Evolutionary conservation across 2,113 vertebrate genomes (phyloP), one percentile per base, ranked within the genome.

Genomic region (Pelecanoides urinatrix): DNA sequence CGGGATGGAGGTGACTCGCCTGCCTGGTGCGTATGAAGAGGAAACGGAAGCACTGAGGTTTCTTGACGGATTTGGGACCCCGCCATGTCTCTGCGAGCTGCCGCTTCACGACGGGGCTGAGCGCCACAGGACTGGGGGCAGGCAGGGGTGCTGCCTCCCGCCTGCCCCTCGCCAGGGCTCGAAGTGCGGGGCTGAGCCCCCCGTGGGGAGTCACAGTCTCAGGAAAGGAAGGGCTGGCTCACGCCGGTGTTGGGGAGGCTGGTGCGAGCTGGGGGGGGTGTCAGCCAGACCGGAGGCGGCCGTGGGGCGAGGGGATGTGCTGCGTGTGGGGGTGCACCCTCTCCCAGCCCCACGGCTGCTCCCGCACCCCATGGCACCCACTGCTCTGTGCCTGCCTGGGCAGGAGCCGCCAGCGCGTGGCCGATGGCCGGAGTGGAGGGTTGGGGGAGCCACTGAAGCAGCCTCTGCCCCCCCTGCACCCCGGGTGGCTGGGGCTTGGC

Each of bases 21-120:
- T 66, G 88, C 97, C 94, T 94, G 83, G 88, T 90, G 97, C 97
- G 79, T 92, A 94, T 92, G 96, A 93, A 96, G 95, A 97, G 96
- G 97, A 97, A 95, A 95, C 88, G 61, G 98, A 98, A 97, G 96
- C 97, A 96, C 38, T 95, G 92, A 94, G 50, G 95, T 96, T 93
- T 95, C 89, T 88, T 11, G 14, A 93, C 62, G 86, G 85, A 96
- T 96, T 63, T 96, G 94, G 63, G 78, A 93, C 82, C 98, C 96
- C 1, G 6, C 77, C 1, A 0, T 18, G 40, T 76, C 97, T 98
- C 91, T 97, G 96, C 74, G 83, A 97, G 96, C 94, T 68, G 90
- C 96, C 96, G 88, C 80, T 94, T 79, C 95, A 36, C 66, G 83
- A 94, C 91, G 94, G 98, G 97, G 97, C 96, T 94, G 94, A 97